Percentiles rank a stretch among this genome's conserved stretches.
phyloP scores from a whole-genome alignment of 35 echinoderm and acorn worm species.

The Heliocidaris tuberculata region DNA sequence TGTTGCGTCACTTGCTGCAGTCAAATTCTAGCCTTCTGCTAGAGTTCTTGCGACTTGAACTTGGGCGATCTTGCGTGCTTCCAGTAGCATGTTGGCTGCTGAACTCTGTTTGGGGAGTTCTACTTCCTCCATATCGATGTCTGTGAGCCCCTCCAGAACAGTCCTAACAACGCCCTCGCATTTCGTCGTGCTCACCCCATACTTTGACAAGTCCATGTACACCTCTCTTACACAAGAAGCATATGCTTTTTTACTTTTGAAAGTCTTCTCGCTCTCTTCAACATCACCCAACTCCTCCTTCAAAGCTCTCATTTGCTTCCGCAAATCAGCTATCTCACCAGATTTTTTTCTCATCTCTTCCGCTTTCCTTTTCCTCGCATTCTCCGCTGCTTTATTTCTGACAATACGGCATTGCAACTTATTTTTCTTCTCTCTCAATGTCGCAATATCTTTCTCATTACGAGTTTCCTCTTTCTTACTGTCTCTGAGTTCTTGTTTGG shows the following conservation, averaged over 20 bases:
- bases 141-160: constrained; percentile 20
- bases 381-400: no score
- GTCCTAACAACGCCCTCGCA: constrained; percentile 19
- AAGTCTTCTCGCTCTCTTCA: not conserved
- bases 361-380: not conserved
- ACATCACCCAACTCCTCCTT: not conserved
- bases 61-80: constrained; percentile 22
- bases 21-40: constrained; percentile 3
- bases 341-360: not conserved
- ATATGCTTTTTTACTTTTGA: not conserved
- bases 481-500: no score
- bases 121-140: not conserved
- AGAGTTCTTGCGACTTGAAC: not conserved
- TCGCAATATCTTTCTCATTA: no score
- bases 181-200: not conserved
- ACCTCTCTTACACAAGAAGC: not conserved
- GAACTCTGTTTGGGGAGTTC: not conserved
- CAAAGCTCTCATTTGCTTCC: not conserved
- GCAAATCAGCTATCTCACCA: not conserved
- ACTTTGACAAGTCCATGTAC: not conserved
- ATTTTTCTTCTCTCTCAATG: no score
- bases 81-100: constrained; percentile 25
- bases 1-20: constrained; percentile 58
- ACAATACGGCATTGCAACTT: no score
- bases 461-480: no score